Evolutionary conservation across 1,140 invertebrate genomes (phyloP), one percentile per base, ranked within the genome.

Genomic region (Tenebrio molitor): DNA sequence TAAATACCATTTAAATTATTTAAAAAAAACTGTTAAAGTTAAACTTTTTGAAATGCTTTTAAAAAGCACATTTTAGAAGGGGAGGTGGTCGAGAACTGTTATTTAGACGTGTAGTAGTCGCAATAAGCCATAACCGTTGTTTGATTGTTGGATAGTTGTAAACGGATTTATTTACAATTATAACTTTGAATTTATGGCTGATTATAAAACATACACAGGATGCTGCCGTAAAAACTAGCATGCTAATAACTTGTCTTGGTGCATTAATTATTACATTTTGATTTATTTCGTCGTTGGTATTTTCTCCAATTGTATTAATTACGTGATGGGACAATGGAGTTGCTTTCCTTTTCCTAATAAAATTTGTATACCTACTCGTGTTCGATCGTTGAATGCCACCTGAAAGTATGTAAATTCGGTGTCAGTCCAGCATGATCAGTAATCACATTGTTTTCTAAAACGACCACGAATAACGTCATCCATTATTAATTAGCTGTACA

Each of bases 201-300:
- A 50, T 21, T 50, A 50, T 50, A 50, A 50, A 19, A 50, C 17
- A 23, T 50, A 50, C 21, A 16, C 44, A 50, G 44, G 44, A 50
- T 50, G 44, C 44, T 50, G 44, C 17, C 17, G n/a, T 21, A 50
- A 50, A 50, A 50, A 50, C 44, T 1, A 50, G n/a, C 44, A 50
- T 50, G 17, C 16, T 50, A 58, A 58, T 58, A 29, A 58, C 23
- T 7, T 21, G 44, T 50, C 44, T 21, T 17, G 15, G 44, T 50
- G 21, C 44, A 50, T 50, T 29, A 29, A 29, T 29, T 29, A 29
- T 50, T 21, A 10, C 44, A 17, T 50, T 21, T 50, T 17, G 15
- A 50, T 50, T 50, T 50, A 50, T 50, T 50, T 50, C 8, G 25
- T 29, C 25, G 2, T 42, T 50, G 17, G 44, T 16, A 50, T 50